Evolutionary conservation across 2,113 vertebrate genomes (phyloP).

Genomic region (Oophaga pumilio): DNA sequence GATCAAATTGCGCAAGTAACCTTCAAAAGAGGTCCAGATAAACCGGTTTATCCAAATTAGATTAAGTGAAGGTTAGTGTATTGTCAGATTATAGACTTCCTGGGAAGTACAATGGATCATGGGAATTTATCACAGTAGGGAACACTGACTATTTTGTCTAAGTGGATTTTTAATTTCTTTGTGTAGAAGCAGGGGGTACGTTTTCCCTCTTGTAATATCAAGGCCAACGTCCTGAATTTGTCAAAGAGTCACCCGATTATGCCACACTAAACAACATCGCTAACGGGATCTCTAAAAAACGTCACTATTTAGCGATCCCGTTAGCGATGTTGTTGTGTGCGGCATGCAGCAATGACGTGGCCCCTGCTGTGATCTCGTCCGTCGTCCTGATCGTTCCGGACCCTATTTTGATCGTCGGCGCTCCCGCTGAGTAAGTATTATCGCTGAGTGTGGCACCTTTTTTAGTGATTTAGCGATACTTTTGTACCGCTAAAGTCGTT

Average conservation of each 20-base stretch:
- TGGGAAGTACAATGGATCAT: slow-evolving; percentile 1
- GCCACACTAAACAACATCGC: too few relatives aligned
- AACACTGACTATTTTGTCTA: neutral
- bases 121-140: slow-evolving; percentile 34
- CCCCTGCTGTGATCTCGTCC: too few relatives aligned
- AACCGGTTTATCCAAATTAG: slow-evolving; percentile 56
- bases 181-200: neutral
- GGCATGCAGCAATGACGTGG: too few relatives aligned
- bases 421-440: too few relatives aligned
- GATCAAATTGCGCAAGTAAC: slow-evolving; percentile 47
- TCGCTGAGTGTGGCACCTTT: too few relatives aligned
- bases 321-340: too few relatives aligned
- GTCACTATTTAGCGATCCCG: too few relatives aligned
- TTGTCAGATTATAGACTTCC: slow-evolving; percentile 37
- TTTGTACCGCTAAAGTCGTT: too few relatives aligned
- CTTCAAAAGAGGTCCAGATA: slow-evolving; percentile 50
- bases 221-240: neutral
- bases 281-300: too few relatives aligned
- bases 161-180: slow-evolving; percentile 7
- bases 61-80: slow-evolving; percentile 42
- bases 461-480: too few relatives aligned
- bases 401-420: too few relatives aligned
- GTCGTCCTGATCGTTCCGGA: too few relatives aligned
- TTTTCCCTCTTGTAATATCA: slow-evolving; percentile 6
- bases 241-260: neutral